These are phyloP conservation scores for Drosophila paulistorum DNA, from an alignment of 1,140 invertebrate species.

Conservation along the genomic window DNA sequence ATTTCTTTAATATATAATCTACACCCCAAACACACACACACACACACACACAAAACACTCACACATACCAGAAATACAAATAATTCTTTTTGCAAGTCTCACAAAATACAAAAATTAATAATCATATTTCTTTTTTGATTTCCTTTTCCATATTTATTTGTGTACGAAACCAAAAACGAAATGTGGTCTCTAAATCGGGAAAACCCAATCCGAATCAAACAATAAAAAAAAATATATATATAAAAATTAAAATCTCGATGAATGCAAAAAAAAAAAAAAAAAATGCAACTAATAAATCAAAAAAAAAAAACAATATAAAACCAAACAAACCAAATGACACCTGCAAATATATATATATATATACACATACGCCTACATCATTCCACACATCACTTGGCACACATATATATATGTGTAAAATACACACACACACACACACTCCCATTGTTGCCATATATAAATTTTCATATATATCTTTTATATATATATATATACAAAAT, in stretches of 20 bases:
- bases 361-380: slow-evolving; percentile 24
- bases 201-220: slow-evolving; percentile 75
- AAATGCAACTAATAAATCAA: slow-evolving; percentile 41
- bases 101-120: slow-evolving; percentile 80
- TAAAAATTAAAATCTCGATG: slow-evolving; percentile 43
- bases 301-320: slow-evolving; percentile 55
- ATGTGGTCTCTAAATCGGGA: slow-evolving; percentile 81
- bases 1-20: background rate
- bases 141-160: slow-evolving; percentile 83
- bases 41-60: background rate
- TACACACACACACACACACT: slow-evolving; percentile 33
- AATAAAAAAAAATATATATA: slow-evolving; percentile 49
- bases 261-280: slow-evolving; percentile 68
- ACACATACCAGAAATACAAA: slow-evolving; percentile 28
- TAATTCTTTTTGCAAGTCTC: slow-evolving; percentile 52
- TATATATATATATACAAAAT: slow-evolving; percentile 14
- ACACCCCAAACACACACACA: background rate
- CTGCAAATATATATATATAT: slow-evolving; percentile 61
- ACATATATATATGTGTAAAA: slow-evolving; percentile 64
- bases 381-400: slow-evolving; percentile 38
- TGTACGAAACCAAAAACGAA: slow-evolving; percentile 82
- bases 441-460: slow-evolving; percentile 13
- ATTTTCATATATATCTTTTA: slow-evolving; percentile 29
- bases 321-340: slow-evolving; percentile 55
- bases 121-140: slow-evolving; percentile 83